Evolutionary conservation across 2,113 vertebrate genomes (phyloP), one percentile per base, ranked within the genome.

Genomic region (Nibea coibor): DNA sequence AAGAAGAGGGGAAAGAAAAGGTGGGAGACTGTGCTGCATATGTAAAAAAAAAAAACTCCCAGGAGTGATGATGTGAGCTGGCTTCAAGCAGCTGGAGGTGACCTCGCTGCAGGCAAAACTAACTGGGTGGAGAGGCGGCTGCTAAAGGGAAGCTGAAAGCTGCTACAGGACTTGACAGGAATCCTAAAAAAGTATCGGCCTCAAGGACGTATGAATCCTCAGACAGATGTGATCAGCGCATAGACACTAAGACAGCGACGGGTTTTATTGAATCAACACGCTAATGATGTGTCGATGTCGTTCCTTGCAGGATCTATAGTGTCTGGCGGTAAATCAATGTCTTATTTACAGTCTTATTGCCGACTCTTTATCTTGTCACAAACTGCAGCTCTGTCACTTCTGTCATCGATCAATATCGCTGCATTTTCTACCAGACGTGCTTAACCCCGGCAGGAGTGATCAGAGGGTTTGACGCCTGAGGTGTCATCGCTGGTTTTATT

Each of bases 91-190:
- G 83, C 78, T 79, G 67, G 83, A 79, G 81, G 78, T 89, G 88
- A 91, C 88, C 90, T 90, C 83, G 73, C 87, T 82, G 66, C 35
- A 76, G 83, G 87, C 73, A 57, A 86, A 82, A 69, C 56, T n/a
- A 85, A 53, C 77, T 74, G 53, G 28, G 51, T 12, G 43, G 43
- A 45, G 43, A 22, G 59, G 20, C 20, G 35, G 50, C 20, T 78
- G 81, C 71, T 81, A 42, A 75, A 70, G 20, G 58, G 31, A 73
- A 74, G 73, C 68, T 72, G 71, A 72, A 81, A 45, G 72, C 75
- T 31, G 48, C 24, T 10, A 14, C 1, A 26, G 65, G 66, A 73
- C 58, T 79, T 65, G 76, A 86, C 43, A 82, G 53, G 64, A 80
- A 76, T 82, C 15, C 24, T 56, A 26, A 80, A 72, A 58, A 75